Base-by-base conservation (phyloP, 2,113 vertebrate genomes). In the Camelus bactrianus region DNA sequence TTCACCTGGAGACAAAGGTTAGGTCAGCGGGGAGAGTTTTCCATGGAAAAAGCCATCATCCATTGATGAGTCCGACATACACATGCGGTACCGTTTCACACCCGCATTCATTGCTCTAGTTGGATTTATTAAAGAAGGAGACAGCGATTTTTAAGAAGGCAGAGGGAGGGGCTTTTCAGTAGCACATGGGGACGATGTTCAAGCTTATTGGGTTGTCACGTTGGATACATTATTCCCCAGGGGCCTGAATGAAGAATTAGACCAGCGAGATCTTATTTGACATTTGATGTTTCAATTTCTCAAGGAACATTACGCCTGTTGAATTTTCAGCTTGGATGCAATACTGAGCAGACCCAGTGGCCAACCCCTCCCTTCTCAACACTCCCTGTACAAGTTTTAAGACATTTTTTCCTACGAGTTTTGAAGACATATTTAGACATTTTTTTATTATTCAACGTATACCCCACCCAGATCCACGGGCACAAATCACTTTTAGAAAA, bases 281-380 rank as follows among this genome's bases (percentile, higher is more conserved):
- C 98, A 97, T 96, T 88, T 97, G 97, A 98, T 98, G 98, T 98
- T 98, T 98, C 98, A 97, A 97, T 98, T 98, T 98, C 95, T 97
- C 97, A 95, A 91, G 89, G 91, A 97, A 93, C 88, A 97, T 97
- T 93, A 97, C 5, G 30, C 93, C 42, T 79, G 96, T 93, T 97
- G 96, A 94, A 93, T 98, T 94, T 84, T 88, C 82, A 97, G 93
- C 85, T 92, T 48, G 77, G 97, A 97, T 97, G 95, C 85, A 84
- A 93, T 92, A 86, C 95, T 81, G 89, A 97, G 96, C 81, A 92
- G 96, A 96, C 81, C 77, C 0, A 0, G 58, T 95, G 97, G 92
- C 95, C 97, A 92, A 70, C 83, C 76, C 82, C 92, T 85, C 60
- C 26, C 46, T 38, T 35, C 87, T 65, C 75, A 17, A 80, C 95